Conservation (phyloP, 2,888 invertebrate species). For the Tachina lurida region DNA sequence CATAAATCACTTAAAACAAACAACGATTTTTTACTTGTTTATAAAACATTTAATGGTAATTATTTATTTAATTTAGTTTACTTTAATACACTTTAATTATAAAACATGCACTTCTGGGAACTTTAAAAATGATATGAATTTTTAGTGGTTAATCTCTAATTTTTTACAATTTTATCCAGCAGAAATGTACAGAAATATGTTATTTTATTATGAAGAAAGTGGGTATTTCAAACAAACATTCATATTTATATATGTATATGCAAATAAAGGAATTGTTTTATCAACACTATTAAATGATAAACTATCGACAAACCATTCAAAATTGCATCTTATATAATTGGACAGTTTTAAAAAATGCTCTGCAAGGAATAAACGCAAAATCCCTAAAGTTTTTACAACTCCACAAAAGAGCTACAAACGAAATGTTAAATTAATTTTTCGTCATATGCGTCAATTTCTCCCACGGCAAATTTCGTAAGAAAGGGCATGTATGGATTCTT, state of each 20-base stretch:
- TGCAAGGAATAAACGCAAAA: too few species aligned
- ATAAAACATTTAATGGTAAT: conserved; percentile 43
- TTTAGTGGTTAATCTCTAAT: conserved; percentile 1
- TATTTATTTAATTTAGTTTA: conserved; percentile 8
- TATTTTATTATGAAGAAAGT: background rate
- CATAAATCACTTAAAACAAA: conserved; percentile 34
- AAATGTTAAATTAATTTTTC: too few species aligned
- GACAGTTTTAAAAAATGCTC: too few species aligned
- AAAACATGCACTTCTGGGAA: conserved; percentile 40
- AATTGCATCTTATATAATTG: too few species aligned
- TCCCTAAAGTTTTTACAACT: too few species aligned
- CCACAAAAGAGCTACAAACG: too few species aligned
- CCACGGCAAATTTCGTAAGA: too few species aligned
- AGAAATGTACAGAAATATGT: background rate
- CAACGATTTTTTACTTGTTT: conserved; percentile 27
- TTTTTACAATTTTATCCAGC: conserved; percentile 53
- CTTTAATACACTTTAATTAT: conserved; percentile 39
- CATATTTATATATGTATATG: too few species aligned
- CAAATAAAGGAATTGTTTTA: background rate
- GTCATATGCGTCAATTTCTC: too few species aligned
- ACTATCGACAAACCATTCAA: background rate
- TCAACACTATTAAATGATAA: background rate
- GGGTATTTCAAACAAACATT: too few species aligned
- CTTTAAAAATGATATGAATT: conserved; percentile 60
- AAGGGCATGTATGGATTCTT: too few species aligned